These are phyloP conservation scores for Micronycteris hirsuta DNA, from an alignment of 2,113 vertebrate genomes.

Conservation along the genomic window DNA sequence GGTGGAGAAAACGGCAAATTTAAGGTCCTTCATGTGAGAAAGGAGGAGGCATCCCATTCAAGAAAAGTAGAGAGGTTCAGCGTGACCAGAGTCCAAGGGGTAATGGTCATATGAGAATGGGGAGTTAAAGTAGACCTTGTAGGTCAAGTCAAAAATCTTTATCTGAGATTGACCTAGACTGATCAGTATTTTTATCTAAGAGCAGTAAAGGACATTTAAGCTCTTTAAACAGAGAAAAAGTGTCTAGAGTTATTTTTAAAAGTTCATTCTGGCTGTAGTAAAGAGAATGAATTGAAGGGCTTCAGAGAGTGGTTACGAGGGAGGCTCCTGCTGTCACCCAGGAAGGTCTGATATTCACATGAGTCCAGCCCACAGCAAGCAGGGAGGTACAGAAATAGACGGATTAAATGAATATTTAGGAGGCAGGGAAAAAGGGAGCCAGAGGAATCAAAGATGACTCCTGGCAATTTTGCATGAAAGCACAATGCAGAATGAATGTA, in stretches of 20 bases:
- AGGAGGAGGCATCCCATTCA: background rate
- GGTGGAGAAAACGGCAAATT: background rate
- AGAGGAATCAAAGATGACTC: background rate
- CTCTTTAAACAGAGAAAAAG: background rate
- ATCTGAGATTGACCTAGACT: background rate
- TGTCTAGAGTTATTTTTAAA: background rate
- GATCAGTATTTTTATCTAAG: background rate
- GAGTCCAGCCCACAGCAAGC: background rate
- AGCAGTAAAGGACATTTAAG: background rate
- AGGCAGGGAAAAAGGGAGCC: background rate
- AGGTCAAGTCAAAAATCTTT: background rate
- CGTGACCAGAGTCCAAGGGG: background rate
- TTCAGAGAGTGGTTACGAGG: background rate
- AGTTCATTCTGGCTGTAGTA: background rate
- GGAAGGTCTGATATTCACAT: background rate
- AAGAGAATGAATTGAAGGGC: background rate
- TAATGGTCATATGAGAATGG: background rate
- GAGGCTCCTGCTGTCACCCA: background rate
- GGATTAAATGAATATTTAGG: background rate
- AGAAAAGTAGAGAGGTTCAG: background rate
- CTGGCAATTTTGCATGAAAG: background rate
- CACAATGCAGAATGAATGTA: background rate
- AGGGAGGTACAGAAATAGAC: background rate
- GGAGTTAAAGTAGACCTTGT: background rate
- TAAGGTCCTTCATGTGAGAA: background rate